Evolutionary conservation across 2,797 vertebrate species (phyloP), one percentile per base, ranked within the genome.

Genomic region (Euthynnus affinis): DNA sequence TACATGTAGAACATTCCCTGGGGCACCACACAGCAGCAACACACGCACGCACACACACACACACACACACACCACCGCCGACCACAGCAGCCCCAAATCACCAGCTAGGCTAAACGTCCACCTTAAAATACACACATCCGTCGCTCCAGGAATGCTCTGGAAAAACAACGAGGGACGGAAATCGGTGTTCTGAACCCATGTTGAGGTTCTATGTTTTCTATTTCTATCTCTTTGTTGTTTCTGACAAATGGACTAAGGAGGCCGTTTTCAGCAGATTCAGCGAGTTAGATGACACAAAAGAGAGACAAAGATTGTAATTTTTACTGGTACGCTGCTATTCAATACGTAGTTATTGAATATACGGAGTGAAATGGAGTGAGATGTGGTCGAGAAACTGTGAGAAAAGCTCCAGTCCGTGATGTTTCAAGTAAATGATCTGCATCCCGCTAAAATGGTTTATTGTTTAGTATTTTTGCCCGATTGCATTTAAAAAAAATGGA

Each of bases 21-120:
- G 74, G 77, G 86, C 81, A 81, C 62, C 66, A 66, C 82, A 76
- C 69, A 76, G 44, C 44, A 65, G 58, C 76, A 74, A n/a, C n/a
- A n/a, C n/a, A n/a, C n/a, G n/a, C 76, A 78, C 75, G 79, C 79
- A 79, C 57, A 70, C 70, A 83, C 78, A 73, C 76, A 60, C 68
- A 58, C 77, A 68, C 70, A 87, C 86, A 86, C 86, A 88, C 87
- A 44, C 58, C 52, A 53, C 79, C 74, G 77, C 74, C 58, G 55
- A 91, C 93, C 93, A 88, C 92, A 90, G 81, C 40, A 55, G 84
- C 92, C 93, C 83, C 90, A 93, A 94, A 93, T 93, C 92, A 94
- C 92, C 91, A 82, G 85, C 90, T 94, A 78, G 82, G 60, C 72
- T 90, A 86, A 91, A 90, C 6, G 77, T 88, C 84, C 90, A 92